Conservation (phyloP, 2,888 invertebrate species). For the Megastigmus dorsalis region DNA sequence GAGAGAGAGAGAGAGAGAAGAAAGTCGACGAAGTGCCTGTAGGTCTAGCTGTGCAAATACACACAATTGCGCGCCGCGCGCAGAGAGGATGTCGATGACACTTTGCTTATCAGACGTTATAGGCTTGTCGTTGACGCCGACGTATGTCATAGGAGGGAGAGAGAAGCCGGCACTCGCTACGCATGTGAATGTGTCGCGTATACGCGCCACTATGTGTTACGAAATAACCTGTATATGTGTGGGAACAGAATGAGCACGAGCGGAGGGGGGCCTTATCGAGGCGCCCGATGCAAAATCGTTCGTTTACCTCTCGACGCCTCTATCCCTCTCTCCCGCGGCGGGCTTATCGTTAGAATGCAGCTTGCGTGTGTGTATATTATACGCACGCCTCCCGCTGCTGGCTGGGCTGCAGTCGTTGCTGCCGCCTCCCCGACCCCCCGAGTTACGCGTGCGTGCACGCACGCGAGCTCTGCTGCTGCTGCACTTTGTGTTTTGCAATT, state of each 20-base stretch:
- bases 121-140: too few relatives aligned
- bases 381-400: too few relatives aligned
- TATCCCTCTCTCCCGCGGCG: neutral
- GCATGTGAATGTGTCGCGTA: too few relatives aligned
- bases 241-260: too few relatives aligned
- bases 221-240: too few relatives aligned
- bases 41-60: conserved; percentile 69
- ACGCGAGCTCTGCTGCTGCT: neutral
- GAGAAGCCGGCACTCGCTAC: too few relatives aligned
- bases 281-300: conserved; percentile 50
- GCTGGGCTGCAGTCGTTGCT: too few relatives aligned
- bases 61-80: neutral
- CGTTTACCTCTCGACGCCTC: conserved; percentile 39
- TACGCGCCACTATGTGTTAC: too few relatives aligned
- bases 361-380: too few relatives aligned
- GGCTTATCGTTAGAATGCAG: neutral
- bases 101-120: conserved; percentile 58
- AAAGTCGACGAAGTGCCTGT: conserved; percentile 55
- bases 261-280: too few relatives aligned
- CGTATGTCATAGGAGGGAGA: too few relatives aligned
- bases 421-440: too few relatives aligned
- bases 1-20: neutral
- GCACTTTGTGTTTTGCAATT: conserved; percentile 10
- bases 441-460: neutral
- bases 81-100: conserved; percentile 60